A percentile compares a stretch with the other conserved stretches of the same genome.
These are phyloP conservation scores for Temnothorax nylanderi DNA, from an alignment of 1,140 invertebrate genomes.

Conservation along the genomic window DNA sequence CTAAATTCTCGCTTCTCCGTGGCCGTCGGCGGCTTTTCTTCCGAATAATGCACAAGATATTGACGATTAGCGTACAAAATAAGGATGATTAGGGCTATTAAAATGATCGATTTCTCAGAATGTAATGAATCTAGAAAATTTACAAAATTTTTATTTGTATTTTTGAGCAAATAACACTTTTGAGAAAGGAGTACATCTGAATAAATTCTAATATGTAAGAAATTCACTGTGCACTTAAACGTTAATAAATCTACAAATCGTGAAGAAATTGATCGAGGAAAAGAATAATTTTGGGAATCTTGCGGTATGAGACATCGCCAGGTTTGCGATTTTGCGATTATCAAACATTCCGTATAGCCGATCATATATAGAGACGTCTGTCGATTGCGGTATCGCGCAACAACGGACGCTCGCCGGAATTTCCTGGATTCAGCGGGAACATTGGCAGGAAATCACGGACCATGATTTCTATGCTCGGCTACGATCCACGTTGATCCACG, in stretches of 20 bases:
- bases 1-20: conserved; percentile 32
- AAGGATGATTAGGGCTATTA: background rate
- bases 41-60: background rate
- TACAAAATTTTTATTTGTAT: background rate
- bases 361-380: conserved; percentile 25
- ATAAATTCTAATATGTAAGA: background rate
- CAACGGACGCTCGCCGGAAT: conserved; percentile 13
- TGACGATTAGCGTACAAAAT: background rate
- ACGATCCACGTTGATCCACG: conserved; percentile 63
- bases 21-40: background rate
- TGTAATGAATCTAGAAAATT: background rate
- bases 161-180: background rate
- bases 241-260: background rate
- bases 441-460: conserved; percentile 35
- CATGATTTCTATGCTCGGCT: conserved; percentile 50
- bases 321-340: background rate
- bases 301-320: too few relatives aligned
- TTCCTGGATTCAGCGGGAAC: conserved; percentile 39
- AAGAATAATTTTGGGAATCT: background rate
- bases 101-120: background rate
- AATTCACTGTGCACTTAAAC: background rate
- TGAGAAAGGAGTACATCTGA: background rate
- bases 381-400: conserved; percentile 39
- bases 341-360: background rate
- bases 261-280: background rate